These are phyloP conservation scores for Maniola jurtina DNA, from an alignment of 1,140 invertebrate species.

Conservation along the genomic window DNA sequence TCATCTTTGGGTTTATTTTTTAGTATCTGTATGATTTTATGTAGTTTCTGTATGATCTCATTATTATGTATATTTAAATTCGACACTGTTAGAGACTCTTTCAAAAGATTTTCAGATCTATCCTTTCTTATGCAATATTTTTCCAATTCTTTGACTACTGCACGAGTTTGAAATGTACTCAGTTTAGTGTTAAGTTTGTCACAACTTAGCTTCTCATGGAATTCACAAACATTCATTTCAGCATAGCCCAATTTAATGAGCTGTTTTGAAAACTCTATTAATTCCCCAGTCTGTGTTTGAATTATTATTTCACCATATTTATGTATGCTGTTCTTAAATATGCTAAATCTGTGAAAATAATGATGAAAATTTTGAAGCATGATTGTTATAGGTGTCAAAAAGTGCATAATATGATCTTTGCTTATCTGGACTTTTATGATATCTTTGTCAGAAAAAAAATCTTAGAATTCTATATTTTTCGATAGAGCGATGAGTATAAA, in stretches of 20 bases:
- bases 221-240: slow-evolving; percentile 37
- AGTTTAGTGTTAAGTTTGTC: slow-evolving; percentile 49
- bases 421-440: neutral
- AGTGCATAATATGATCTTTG: no score
- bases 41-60: slow-evolving; percentile 21
- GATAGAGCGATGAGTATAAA: no score
- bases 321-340: slow-evolving; percentile 65
- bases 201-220: slow-evolving; percentile 40
- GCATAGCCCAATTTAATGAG: slow-evolving; percentile 45
- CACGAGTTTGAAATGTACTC: slow-evolving; percentile 24
- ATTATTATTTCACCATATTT: slow-evolving; percentile 62
- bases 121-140: slow-evolving; percentile 30
- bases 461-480: no score
- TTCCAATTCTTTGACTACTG: slow-evolving; percentile 43
- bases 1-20: slow-evolving; percentile 44
- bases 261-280: slow-evolving; percentile 37
- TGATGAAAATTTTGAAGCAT: neutral
- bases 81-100: slow-evolving; percentile 34
- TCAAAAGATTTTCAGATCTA: slow-evolving; percentile 31
- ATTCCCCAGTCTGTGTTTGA: slow-evolving; percentile 35
- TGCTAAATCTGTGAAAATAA: slow-evolving; percentile 46
- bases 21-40: no score
- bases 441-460: no score
- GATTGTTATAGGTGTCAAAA: no score
- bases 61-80: slow-evolving; percentile 46